Evolutionary conservation across 2,113 vertebrate genomes (phyloP).

Genomic region (Apus apus): DNA sequence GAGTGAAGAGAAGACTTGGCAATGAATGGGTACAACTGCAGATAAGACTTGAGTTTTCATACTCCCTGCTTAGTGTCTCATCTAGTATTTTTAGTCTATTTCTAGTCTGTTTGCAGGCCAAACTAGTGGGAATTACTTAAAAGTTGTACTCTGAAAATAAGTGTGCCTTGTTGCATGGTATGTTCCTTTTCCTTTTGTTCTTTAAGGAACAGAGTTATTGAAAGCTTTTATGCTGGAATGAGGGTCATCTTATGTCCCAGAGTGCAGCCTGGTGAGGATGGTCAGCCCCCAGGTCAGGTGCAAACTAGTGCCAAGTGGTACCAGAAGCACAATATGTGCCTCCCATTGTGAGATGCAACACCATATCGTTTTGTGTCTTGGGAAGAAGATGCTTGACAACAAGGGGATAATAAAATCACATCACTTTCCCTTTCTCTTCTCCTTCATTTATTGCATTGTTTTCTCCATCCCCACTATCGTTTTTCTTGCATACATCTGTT

Average conservation of each 20-base stretch:
- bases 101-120: neutral
- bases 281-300: fast-evolving
- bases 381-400: neutral
- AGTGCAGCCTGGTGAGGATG: neutral
- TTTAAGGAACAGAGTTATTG: neutral
- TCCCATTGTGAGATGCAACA: neutral
- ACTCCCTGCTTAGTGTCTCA: neutral
- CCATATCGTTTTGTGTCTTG: neutral
- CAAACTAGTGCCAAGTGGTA: neutral
- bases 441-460: neutral
- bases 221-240: neutral
- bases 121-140: neutral
- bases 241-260: neutral
- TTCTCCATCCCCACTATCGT: neutral
- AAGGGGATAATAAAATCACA: neutral
- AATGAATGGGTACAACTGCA: neutral
- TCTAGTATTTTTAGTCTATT: neutral
- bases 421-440: neutral
- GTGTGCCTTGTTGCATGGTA: neutral
- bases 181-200: neutral
- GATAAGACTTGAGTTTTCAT: neutral
- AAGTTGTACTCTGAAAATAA: neutral
- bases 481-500: neutral
- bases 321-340: neutral
- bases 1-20: neutral